A percentile compares a stretch with the other conserved stretches of the same genome.
phyloP scores from a whole-genome alignment of 2,113 vertebrate genomes.

The Menura novaehollandiae region DNA sequence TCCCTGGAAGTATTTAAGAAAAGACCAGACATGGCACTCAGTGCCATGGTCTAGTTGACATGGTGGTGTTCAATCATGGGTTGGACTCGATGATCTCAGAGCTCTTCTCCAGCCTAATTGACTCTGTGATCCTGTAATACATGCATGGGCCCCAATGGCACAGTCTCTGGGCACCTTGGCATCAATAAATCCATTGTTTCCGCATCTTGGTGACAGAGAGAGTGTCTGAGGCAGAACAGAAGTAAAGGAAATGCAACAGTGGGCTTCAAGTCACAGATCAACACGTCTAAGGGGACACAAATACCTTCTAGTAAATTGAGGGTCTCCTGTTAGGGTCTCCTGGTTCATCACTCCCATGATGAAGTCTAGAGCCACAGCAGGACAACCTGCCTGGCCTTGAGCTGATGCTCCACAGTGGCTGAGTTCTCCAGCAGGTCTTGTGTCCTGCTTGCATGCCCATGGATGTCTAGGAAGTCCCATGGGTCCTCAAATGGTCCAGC shows the following conservation, averaged over 20 bases:
- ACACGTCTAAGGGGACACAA: neutral
- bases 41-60: neutral
- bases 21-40: neutral
- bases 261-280: neutral
- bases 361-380: neutral
- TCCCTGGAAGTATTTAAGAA: neutral
- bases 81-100: neutral
- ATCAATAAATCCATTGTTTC: neutral
- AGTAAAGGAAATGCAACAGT: accelerated
- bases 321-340: neutral
- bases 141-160: accelerated
- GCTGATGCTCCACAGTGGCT: neutral
- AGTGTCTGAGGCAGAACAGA: neutral
- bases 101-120: neutral
- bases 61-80: neutral
- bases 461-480: neutral
- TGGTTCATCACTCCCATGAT: neutral
- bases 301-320: neutral
- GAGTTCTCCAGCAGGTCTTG: neutral
- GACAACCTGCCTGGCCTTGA: neutral
- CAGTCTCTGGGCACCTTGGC: neutral
- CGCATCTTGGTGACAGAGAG: neutral
- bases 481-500: neutral
- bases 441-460: neutral
- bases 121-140: neutral